phyloP scores from a whole-genome alignment of 64 coral and sea anemone species.

The Orbicella faveolata region DNA sequence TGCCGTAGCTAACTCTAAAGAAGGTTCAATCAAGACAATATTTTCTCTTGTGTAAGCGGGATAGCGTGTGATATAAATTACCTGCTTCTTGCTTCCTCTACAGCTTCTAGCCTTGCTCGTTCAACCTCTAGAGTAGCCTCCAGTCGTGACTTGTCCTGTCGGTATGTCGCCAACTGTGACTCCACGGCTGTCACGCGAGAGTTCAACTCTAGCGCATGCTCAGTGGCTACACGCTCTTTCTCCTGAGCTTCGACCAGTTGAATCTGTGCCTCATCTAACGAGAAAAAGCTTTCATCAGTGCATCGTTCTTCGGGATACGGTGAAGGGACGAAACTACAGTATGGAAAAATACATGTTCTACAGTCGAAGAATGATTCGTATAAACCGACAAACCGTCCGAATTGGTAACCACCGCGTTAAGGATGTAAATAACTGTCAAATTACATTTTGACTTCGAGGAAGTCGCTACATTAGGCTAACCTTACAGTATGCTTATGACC shows the following conservation, averaged over 20 bases:
- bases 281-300: background rate
- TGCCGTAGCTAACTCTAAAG: background rate
- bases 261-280: constrained; percentile 75
- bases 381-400: too few relatives aligned
- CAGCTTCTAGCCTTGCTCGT: constrained; percentile 61
- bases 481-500: too few relatives aligned
- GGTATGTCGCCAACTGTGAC: constrained; percentile 80
- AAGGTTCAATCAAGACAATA: background rate
- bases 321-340: too few relatives aligned
- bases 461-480: too few relatives aligned
- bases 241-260: constrained; percentile 80
- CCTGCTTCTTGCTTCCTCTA: constrained; percentile 83
- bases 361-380: too few relatives aligned
- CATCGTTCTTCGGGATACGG: background rate
- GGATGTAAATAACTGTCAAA: too few relatives aligned
- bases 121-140: constrained; percentile 90
- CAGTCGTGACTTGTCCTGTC: constrained; percentile 80
- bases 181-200: constrained; percentile 81
- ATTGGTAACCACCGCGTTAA: too few relatives aligned
- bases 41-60: background rate
- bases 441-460: too few relatives aligned
- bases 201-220: constrained; percentile 63
- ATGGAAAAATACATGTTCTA: too few relatives aligned
- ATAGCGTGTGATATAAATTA: background rate
- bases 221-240: constrained; percentile 83